Base-by-base conservation (phyloP, 2,797 vertebrate species). In the Pseudochirops cupreus region DNA sequence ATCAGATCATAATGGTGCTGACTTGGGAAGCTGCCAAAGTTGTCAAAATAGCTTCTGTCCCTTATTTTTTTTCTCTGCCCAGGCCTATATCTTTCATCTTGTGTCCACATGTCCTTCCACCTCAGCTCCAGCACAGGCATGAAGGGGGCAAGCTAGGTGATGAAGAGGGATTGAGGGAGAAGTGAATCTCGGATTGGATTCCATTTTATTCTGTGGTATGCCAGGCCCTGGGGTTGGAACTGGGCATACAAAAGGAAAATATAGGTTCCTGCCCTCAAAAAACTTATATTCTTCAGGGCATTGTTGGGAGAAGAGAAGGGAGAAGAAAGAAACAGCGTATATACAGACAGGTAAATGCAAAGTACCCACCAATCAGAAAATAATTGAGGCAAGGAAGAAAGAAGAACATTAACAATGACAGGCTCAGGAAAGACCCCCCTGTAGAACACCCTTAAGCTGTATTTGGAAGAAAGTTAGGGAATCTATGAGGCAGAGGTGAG, bases 1-100 rank as follows among this genome's bases (percentile, higher is more conserved):
- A 92, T 92, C 90, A 92, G 91, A 92, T 96, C 94, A 95, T 58
- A 94, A 93, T 74, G 46, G 50, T 9, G 93, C 92, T 94, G 94
- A 74, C 13, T 31, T 91, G 92, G 94, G 58, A 87, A 94, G 53
- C 93, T 94, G 93, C 94, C 96, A 95, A 9, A 67, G 56, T 39
- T 26, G 57, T 92, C 92, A 94, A 50, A 39, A 0, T 57, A 74
- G 90, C 62, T 95, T 46, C 55, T 92, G 92, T 94, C 90, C 91
- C 67, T 46, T 89, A 62, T 39, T 67, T 57, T 94, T 28, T 62
- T n/a, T 58, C 16, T 95, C 90, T 96, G 52, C 92, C 52, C 89
- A 95, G 89, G 93, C 58, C 91, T 54, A 50, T 92, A 92, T 50
- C 50, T 87, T 26, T 87, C 74, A 87, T 91, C 92, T 96, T 74